Conservation (phyloP, 1,140 invertebrate species). For the Rhagoletis pomonella region DNA sequence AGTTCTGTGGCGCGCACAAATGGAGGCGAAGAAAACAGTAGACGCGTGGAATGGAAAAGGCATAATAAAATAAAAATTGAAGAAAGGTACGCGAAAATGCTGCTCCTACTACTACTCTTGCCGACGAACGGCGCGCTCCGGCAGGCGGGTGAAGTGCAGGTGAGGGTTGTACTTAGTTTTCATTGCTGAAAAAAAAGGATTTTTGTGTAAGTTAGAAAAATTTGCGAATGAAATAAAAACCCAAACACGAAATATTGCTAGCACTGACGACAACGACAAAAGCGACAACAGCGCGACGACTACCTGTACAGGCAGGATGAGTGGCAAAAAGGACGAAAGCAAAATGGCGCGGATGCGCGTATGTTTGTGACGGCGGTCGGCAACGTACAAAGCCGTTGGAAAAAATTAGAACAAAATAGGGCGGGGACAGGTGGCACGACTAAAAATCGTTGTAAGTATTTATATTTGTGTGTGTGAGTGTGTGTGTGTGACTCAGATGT, state of each 20-base stretch:
- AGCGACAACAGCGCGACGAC: neutral
- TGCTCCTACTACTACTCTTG: neutral
- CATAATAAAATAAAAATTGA: neutral
- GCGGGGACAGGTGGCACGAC: neutral
- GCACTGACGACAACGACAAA: neutral
- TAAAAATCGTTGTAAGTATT: neutral
- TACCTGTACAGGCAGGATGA: neutral
- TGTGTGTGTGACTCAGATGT: neutral
- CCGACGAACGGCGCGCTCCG: neutral
- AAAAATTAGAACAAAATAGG: neutral
- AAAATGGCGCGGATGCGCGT: neutral
- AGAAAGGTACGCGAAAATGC: neutral
- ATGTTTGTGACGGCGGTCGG: neutral
- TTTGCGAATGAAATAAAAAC: conserved; percentile 41
- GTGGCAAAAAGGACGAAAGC: neutral
- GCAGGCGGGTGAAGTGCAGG: neutral
- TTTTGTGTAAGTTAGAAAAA: conserved; percentile 57
- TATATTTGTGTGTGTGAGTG: neutral
- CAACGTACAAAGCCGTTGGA: neutral
- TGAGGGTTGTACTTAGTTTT: conserved; percentile 53
- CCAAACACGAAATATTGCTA: neutral
- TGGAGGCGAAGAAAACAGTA: neutral
- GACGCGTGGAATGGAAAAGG: neutral
- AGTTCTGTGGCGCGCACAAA: neutral
- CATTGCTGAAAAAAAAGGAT: conserved; percentile 52